Base-by-base conservation (phyloP, 2,797 vertebrate species). In the Psittacula echo region DNA sequence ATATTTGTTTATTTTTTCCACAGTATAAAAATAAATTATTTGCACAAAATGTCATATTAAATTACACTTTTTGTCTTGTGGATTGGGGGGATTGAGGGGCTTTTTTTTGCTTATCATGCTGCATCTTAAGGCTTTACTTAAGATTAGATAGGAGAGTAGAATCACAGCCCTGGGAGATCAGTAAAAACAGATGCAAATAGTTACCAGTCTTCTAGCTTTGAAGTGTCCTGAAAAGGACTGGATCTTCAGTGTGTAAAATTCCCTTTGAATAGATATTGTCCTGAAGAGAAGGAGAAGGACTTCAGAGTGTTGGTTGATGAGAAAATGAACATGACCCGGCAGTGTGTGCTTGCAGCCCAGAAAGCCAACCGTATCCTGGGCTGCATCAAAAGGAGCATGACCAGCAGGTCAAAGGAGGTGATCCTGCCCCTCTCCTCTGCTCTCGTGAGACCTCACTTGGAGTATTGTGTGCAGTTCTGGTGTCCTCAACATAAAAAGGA, bases 141-240 rank as follows among this genome's bases (percentile, higher is more conserved):
- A 54, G 45, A 74, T 77, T 65, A 81, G 19, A 27, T 34, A n/a
- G 50, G 8, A 61, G 17, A 60, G 21, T 44, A 80, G 29, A 23
- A 78, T 60, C 47, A 81, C 18, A 89, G 91, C 44, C 58, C 78
- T 81, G 44, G 27, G 47, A 87, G 13, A 87, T 81, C 58, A 73
- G 58, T 85, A 89, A 86, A 84, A 92, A 42, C 14, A 29, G 27
- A 74, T 89, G 51, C 60, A 84, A 82, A 71, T 88, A 95, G 75
- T 88, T 83, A 76, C 7, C 20, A 17, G 21, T 41, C 47, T 75
- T 85, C 56, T 70, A 7, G 0, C 85, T 94, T 92, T 90, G 82
- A 96, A 92, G 54, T 11, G 74, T 74, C 58, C 44, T 95, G n/a
- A 80, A 89, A 83, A 87, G 7, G 18, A 39, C 29, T 84, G 37